These are phyloP conservation scores for Artemia franciscana DNA, from an alignment of 1,140 invertebrate genomes.

Conservation along the genomic window DNA sequence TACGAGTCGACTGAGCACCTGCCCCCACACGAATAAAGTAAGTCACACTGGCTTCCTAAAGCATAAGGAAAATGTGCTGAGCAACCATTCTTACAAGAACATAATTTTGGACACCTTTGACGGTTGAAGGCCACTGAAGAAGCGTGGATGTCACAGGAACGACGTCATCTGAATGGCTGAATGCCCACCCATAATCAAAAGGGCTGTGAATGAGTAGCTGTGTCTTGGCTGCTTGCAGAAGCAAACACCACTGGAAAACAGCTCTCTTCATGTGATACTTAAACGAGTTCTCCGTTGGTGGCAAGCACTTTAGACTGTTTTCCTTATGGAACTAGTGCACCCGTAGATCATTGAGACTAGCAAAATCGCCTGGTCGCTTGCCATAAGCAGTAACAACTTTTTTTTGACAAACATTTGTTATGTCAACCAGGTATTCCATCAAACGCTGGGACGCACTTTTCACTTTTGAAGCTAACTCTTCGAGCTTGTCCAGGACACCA, in stretches of 20 bases:
- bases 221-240: too few species aligned
- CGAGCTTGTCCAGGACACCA: not conserved
- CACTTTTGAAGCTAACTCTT: not conserved
- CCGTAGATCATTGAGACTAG: too few species aligned
- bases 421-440: not conserved
- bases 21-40: not conserved
- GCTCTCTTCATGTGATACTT: too few species aligned
- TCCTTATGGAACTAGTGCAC: too few species aligned
- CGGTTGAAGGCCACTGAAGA: not conserved
- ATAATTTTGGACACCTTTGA: not conserved
- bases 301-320: too few species aligned
- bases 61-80: not conserved
- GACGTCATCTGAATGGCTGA: not conserved
- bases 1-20: not conserved
- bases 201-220: too few species aligned
- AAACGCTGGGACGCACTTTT: not conserved
- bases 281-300: too few species aligned
- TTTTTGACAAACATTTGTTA: not conserved
- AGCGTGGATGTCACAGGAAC: not conserved
- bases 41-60: not conserved
- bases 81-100: not conserved
- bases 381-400: too few species aligned
- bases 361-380: too few species aligned
- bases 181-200: not conserved
- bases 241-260: too few species aligned